These are phyloP conservation scores for Pseudobourletiella spinata DNA, from an alignment of 1,140 invertebrate species.

Conservation along the genomic window DNA sequence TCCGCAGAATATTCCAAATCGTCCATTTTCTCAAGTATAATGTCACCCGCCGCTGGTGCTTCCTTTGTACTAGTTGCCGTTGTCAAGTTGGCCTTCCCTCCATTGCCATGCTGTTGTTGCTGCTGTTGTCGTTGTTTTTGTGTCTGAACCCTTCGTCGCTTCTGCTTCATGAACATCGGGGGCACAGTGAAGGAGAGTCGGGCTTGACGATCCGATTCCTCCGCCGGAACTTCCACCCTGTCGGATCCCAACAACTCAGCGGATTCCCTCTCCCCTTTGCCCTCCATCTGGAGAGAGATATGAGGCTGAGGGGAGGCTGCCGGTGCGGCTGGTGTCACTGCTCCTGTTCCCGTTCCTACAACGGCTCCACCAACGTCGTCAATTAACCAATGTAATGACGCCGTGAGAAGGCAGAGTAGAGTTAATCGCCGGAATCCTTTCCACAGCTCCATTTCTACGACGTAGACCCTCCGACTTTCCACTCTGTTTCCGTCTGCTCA, in stretches of 20 bases:
- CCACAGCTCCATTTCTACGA: neutral
- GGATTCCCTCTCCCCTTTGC: neutral
- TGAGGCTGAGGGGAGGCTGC: neutral
- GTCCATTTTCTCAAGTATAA: neutral
- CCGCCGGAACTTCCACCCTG: neutral
- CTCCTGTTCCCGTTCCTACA: neutral
- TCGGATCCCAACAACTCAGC: neutral
- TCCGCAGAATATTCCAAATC: neutral
- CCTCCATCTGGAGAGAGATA: neutral
- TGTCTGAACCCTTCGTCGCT: too few species aligned
- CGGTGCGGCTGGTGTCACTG: neutral
- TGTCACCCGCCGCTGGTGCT: neutral
- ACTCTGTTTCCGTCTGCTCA: too few species aligned
- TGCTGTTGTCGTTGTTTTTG: too few species aligned
- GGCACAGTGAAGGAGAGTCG: too few species aligned
- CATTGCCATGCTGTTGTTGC: neutral
- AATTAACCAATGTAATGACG: conserved; percentile 7
- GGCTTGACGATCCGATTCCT: neutral
- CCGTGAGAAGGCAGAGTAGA: neutral
- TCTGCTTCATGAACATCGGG: too few species aligned
- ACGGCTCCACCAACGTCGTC: neutral
- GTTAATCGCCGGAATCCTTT: neutral
- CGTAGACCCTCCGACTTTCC: too few species aligned
- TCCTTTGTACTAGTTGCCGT: neutral
- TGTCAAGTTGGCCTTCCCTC: neutral